Conservation (phyloP, 1,140 invertebrate species). For the Batillaria attramentaria region DNA sequence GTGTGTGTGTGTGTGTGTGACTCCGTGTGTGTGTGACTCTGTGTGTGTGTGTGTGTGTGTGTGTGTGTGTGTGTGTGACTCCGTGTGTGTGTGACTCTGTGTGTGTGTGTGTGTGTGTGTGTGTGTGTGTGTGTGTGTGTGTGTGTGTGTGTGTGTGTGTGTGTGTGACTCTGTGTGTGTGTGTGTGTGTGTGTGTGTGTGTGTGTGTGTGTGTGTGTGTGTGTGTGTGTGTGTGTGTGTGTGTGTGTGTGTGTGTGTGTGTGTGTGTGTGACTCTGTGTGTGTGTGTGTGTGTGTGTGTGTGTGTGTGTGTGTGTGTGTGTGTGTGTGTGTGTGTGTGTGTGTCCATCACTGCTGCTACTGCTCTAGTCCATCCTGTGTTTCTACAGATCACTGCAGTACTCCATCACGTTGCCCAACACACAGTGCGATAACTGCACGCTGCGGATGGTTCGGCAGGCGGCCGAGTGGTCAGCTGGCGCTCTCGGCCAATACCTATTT, state of each 20-base stretch:
- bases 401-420: slow-evolving; percentile 85
- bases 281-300: neutral
- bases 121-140: neutral
- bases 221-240: neutral
- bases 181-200: neutral
- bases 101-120: neutral
- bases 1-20: neutral
- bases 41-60: neutral
- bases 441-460: slow-evolving; percentile 90
- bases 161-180: neutral
- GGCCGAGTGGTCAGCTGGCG: slow-evolving; percentile 86
- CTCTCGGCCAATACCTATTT: slow-evolving; percentile 84
- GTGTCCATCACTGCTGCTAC: too few species aligned
- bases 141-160: neutral
- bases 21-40: neutral
- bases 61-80: neutral
- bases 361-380: too few species aligned
- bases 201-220: neutral
- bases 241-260: neutral
- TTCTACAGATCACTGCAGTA: slow-evolving; percentile 84
- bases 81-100: neutral
- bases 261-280: neutral
- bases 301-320: neutral
- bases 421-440: slow-evolving; percentile 91
- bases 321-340: neutral